Conservation (phyloP, 2,888 invertebrate genomes). For the Maniola hyperantus region DNA sequence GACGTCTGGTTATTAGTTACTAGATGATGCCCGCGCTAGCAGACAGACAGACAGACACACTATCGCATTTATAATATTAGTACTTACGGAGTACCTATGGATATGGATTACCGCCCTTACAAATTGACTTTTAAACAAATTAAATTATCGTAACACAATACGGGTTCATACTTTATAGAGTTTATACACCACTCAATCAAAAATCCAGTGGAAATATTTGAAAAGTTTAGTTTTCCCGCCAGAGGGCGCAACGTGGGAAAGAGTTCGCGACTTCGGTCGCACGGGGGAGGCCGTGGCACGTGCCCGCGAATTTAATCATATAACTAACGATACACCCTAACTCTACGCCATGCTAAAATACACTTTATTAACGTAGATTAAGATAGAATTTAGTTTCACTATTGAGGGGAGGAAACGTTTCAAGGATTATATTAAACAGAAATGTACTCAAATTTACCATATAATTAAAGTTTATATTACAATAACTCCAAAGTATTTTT, state of each 20-base stretch:
- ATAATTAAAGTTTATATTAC: neutral
- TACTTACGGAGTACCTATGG: too few relatives aligned
- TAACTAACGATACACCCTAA: neutral
- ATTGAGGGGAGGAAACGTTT: neutral
- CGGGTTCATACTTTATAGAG: neutral
- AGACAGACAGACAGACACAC: too few relatives aligned
- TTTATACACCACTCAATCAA: conserved; percentile 4
- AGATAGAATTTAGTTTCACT: neutral
- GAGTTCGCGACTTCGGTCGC: conserved; percentile 53
- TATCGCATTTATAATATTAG: too few relatives aligned
- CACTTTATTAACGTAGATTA: neutral
- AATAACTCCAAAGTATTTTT: neutral
- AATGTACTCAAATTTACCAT: neutral
- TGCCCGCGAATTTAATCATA: conserved; percentile 48
- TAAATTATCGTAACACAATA: conserved; percentile 1
- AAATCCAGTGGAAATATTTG: conserved; percentile 39
- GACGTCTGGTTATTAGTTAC: too few relatives aligned
- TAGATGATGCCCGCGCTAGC: too few relatives aligned
- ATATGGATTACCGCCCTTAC: too few relatives aligned
- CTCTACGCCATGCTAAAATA: neutral
- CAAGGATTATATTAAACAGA: neutral
- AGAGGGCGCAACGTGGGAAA: conserved; percentile 56
- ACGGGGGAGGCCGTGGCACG: conserved; percentile 51
- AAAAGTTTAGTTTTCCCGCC: conserved; percentile 43
- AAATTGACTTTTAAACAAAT: too few relatives aligned